Base-by-base conservation (phyloP, 2,888 invertebrate genomes). In the Neelides folsomi region DNA sequence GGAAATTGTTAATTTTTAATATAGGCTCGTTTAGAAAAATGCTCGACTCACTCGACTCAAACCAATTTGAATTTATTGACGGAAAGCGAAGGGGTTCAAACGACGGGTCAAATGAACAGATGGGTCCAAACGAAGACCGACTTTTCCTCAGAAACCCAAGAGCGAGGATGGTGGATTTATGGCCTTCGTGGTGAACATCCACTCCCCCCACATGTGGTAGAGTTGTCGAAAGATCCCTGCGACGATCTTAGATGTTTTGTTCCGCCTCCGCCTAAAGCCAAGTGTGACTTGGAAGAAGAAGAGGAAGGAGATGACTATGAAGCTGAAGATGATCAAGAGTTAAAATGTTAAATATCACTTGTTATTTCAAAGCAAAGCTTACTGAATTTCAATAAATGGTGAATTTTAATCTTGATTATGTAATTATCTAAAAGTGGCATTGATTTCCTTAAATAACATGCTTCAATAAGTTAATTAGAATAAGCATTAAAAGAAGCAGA, bases 181-280 rank as follows among this genome's bases (percentile, higher is more conserved):
- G 63, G 63, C 2, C 51, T 63, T 15, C 55, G 63, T 9, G 63
- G 63, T 8, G 50, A 53, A 47, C 56, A 60, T 35, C 47, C 52
- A 16, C n/a, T 38, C 20, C 59, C 60, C 9, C 63, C 63, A 6
- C 63, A 63, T 45, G 55, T 62, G 27, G 56, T 63, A 10, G 62
- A 63, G 45, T 39, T 63, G 16, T 54, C 52, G 2, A 20, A 49
- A 12, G 62, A 62, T 37, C 49, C 50, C 40, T 49, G 55, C 1
- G 47, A 47, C 6, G 53, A 56, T 39, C 34, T 60, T 12, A 43
- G 44, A 18, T 56, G 57, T 39, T 54, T 39, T 49, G 54, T 39
- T 38, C 52, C 47, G 38, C 47, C 37, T 19, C 37, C 7, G 36
- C 16, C 34, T 10, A 40, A 44, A n/a, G 7, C 42, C 12, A 45